Conservation (phyloP, 2,888 invertebrate species). For the Scaptomyza parva region DNA sequence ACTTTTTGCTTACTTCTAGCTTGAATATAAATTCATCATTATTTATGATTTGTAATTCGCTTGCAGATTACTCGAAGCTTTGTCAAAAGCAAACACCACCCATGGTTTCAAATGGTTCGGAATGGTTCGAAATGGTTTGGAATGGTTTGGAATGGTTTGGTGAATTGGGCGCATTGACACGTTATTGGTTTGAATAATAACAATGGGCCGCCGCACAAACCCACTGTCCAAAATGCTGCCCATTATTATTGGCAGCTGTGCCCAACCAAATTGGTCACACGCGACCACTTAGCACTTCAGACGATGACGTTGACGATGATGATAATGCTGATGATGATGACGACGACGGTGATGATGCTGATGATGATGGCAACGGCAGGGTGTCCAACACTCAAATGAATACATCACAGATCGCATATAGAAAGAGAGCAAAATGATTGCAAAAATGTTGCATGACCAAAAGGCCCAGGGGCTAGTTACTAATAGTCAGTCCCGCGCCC, state of each 20-base stretch:
- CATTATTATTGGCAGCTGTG: slow-evolving; percentile 62
- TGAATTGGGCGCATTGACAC: slow-evolving; percentile 5
- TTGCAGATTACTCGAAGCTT: too few relatives aligned
- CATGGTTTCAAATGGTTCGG: slow-evolving; percentile 16
- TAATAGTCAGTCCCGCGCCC: not conserved
- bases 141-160: slow-evolving; percentile 7
- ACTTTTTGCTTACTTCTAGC: too few relatives aligned
- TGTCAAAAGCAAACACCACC: slow-evolving; percentile 16
- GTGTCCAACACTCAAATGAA: slow-evolving; percentile 45
- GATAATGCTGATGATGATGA: slow-evolving; percentile 1
- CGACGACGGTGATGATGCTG: slow-evolving; percentile 26
- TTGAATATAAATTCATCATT: too few relatives aligned
- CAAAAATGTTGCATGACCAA: slow-evolving; percentile 50
- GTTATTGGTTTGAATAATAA: slow-evolving; percentile 10
- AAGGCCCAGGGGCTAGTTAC: slow-evolving; percentile 22
- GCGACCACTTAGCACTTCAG: slow-evolving; percentile 77
- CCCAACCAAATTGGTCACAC: slow-evolving; percentile 71
- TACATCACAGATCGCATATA: slow-evolving; percentile 44
- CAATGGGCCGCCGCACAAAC: slow-evolving; percentile 34
- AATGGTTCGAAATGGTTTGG: not conserved
- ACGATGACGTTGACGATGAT: slow-evolving; percentile 31
- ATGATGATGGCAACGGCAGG: slow-evolving; percentile 10
- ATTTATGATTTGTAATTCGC: too few relatives aligned
- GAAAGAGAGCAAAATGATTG: slow-evolving; percentile 31
- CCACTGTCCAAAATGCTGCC: slow-evolving; percentile 8